Conservation (phyloP, 2,888 invertebrate genomes). For the Toxonevra muliebris region DNA sequence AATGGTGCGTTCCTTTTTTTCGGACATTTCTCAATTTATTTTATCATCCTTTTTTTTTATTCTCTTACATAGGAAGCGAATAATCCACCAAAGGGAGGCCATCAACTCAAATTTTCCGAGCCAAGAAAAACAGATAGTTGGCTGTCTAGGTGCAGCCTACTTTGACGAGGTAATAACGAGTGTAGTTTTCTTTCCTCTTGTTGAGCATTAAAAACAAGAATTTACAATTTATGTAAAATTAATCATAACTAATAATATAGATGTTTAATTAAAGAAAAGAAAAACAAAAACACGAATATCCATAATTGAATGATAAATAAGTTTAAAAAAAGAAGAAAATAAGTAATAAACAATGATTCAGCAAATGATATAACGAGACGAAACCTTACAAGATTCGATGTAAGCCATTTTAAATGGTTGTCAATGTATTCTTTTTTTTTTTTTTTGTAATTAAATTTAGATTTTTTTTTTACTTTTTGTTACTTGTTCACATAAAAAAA, state of each 20-base stretch:
- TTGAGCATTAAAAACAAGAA: slow-evolving; percentile 47
- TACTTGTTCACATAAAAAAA: slow-evolving; percentile 10
- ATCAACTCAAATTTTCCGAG: slow-evolving; percentile 81
- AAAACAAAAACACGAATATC: slow-evolving; percentile 28
- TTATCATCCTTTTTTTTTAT: too few relatives aligned
- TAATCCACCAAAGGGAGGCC: slow-evolving; percentile 86
- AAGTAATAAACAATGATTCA: slow-evolving; percentile 1
- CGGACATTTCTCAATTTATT: neutral
- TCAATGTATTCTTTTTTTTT: slow-evolving; percentile 13
- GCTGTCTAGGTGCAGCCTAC: slow-evolving; percentile 86
- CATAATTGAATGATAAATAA: slow-evolving; percentile 9
- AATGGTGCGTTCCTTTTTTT: slow-evolving; percentile 73
- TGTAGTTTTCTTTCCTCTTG: slow-evolving; percentile 62
- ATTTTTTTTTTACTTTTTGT: slow-evolving; percentile 4
- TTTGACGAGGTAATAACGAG: slow-evolving; percentile 74
- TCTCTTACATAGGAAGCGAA: slow-evolving; percentile 78
- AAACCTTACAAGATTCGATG: slow-evolving; percentile 13
- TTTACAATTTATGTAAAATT: slow-evolving; percentile 45
- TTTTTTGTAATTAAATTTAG: too few relatives aligned
- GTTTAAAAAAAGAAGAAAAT: neutral
- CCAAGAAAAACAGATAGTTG: slow-evolving; percentile 85
- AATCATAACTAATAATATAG: slow-evolving; percentile 36
- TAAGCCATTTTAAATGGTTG: slow-evolving; percentile 16
- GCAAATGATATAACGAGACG: slow-evolving; percentile 5
- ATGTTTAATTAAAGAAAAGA: slow-evolving; percentile 38